These are phyloP conservation scores for Gallinago media DNA, from an alignment of 2,113 vertebrate genomes.

Conservation along the genomic window DNA sequence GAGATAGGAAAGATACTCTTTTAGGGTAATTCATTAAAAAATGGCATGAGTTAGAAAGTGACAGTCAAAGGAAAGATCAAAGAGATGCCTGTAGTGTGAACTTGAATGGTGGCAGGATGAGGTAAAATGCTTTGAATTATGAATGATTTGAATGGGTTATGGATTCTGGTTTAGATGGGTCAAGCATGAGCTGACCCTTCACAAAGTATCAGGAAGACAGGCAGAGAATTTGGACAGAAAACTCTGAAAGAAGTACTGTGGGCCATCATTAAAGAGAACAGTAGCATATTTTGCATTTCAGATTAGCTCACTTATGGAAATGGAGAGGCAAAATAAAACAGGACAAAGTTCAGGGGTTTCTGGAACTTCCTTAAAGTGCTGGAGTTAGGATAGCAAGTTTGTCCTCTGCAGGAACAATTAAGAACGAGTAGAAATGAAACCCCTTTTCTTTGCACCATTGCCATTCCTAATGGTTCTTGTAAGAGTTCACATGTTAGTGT, in stretches of 20 bases:
- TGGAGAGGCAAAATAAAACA: background rate
- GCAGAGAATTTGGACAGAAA: background rate
- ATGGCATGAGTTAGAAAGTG: background rate
- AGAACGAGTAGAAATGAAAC: background rate
- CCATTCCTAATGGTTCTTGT: background rate
- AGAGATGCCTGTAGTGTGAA: background rate
- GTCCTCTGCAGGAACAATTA: background rate
- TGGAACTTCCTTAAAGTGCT: background rate
- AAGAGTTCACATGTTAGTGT: background rate
- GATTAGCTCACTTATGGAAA: background rate
- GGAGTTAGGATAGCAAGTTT: background rate
- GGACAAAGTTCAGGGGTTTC: background rate
- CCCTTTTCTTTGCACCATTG: background rate
- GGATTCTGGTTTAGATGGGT: background rate
- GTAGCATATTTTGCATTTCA: background rate
- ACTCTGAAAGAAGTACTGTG: background rate
- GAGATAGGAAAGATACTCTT: background rate
- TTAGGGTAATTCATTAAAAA: background rate
- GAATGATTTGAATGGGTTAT: background rate
- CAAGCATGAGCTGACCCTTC: background rate
- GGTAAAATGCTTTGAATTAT: background rate
- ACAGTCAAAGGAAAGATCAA: background rate
- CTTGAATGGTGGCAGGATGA: background rate
- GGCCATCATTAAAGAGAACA: background rate
- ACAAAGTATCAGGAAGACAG: background rate